Conservation (phyloP, 2,113 vertebrate genomes). For the Acanthisitta chloris region DNA sequence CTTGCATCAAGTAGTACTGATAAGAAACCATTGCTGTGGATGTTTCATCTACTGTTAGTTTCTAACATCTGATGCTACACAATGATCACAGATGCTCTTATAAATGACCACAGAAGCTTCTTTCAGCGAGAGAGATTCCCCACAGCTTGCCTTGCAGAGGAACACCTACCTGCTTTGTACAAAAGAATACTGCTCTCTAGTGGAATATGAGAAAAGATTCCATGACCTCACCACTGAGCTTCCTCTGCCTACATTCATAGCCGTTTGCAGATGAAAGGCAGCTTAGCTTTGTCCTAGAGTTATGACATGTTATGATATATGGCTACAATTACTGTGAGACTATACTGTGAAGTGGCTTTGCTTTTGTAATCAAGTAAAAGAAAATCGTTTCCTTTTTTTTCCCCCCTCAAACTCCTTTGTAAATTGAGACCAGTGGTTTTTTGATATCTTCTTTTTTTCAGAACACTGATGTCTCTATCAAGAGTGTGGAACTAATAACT, state of each 20-base stretch:
- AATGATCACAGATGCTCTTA: background rate
- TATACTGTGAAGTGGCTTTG: constrained; percentile 64
- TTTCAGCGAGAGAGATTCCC: background rate
- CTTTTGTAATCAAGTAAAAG: constrained; percentile 69
- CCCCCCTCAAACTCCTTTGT: background rate
- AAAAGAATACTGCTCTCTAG: constrained; percentile 87
- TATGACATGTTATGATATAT: constrained; percentile 69
- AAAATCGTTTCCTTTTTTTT: background rate
- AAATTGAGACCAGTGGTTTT: constrained; percentile 58
- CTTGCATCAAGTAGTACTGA: background rate
- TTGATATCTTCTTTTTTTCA: background rate
- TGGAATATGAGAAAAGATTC: constrained; percentile 71
- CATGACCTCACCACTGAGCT: constrained; percentile 58
- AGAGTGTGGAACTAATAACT: constrained; percentile 71
- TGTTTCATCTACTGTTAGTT: background rate
- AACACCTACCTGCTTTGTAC: constrained; percentile 70
- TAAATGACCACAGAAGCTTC: background rate
- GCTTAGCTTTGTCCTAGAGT: constrained; percentile 47
- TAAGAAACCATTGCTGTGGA: background rate
- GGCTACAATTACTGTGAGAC: constrained; percentile 68
- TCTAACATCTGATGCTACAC: background rate
- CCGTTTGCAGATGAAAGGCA: constrained; percentile 23
- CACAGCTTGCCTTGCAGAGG: constrained; percentile 24
- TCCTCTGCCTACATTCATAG: constrained; percentile 10
- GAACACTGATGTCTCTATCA: background rate